Evolutionary conservation across 2,797 vertebrate species (phyloP), one percentile per base, ranked within the genome.

Genomic region (Astyanax mexicanus): DNA sequence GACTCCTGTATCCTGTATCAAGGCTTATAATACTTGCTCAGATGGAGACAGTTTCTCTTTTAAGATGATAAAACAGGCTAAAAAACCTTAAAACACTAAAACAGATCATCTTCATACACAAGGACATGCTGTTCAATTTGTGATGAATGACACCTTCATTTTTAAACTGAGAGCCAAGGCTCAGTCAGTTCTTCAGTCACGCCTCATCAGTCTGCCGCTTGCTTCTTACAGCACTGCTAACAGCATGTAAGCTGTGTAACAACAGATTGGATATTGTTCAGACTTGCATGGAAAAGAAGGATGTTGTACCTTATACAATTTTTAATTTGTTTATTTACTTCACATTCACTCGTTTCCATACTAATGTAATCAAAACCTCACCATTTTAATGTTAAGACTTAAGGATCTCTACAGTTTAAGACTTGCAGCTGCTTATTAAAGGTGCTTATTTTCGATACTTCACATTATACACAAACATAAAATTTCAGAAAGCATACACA

Each of bases 161-260:
- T 23, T 19, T 4, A 45, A n/a, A 66, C 8, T 67, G 25, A 11
- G 40, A 47, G 25, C 40, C 38, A 38, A 38, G 10, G 58, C 19
- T 6, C 38, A 27, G 3, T 13, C 19, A 37, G 23, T 13, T 51
- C 25, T 23, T 8, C 23, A 27, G 35, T 21, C 19, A 17, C n/a
- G 42, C 42, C 65, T 10, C 37, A 75, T 68, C 64, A 38, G 32
- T 2, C 27, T 44, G 40, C 72, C 25, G 62, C 13, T 52, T 69
- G 65, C 21, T 21, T 52, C 10, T 35, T 19, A 64, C 60, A 64
- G 21, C 8, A 42, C 42, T 66, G 44, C 15, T 49, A 74, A 76
- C 74, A 76, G 32, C 32, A 61, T 68, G 64, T n/a, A 47, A 19
- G 49, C 15, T 51, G 38, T 4, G 12, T 7, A 12, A 62, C 54